phyloP scores from a whole-genome alignment of 1,140 invertebrate genomes.

The Caenorhabditis brenneri region DNA sequence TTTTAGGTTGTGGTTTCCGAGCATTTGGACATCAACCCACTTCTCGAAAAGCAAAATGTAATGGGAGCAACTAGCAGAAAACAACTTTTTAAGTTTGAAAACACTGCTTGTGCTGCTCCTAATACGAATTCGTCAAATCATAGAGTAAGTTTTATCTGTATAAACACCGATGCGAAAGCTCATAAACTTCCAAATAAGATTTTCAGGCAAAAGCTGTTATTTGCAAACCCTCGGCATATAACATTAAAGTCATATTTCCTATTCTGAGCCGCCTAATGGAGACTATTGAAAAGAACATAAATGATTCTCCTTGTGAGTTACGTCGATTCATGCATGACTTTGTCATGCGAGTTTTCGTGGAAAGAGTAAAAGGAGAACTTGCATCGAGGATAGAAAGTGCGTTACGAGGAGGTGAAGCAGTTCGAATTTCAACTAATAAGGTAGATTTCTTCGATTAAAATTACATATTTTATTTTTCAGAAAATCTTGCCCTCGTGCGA shows the following conservation, averaged over 20 bases:
- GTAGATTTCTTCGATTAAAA: neutral
- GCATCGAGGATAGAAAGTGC: constrained; percentile 60
- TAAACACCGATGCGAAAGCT: too few relatives aligned
- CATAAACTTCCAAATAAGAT: neutral
- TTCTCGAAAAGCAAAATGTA: constrained; percentile 39
- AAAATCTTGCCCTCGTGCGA: constrained; percentile 60
- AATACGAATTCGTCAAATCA: constrained; percentile 57
- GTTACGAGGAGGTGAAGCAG: constrained; percentile 43
- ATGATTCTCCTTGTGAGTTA: constrained; percentile 36
- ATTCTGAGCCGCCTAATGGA: constrained; percentile 59
- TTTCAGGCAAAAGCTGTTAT: constrained; percentile 63
- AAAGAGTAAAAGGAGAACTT: constrained; percentile 60
- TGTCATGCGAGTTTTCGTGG: constrained; percentile 65
- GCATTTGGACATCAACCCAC: constrained; percentile 64
- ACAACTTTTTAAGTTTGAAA: constrained; percentile 64
- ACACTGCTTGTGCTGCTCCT: constrained; percentile 58
- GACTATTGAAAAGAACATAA: constrained; percentile 60
- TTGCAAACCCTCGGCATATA: constrained; percentile 64
- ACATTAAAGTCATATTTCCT: constrained; percentile 65
- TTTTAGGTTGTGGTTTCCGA: constrained; percentile 58
- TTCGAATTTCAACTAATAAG: neutral
- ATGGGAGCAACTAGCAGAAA: constrained; percentile 29
- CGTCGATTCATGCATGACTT: constrained; percentile 62
- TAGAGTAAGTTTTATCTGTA: neutral
- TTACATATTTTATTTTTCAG: constrained; percentile 46